Evolutionary conservation across 1,140 invertebrate species (phyloP).

Genomic region (Cotesia vestalis): DNA sequence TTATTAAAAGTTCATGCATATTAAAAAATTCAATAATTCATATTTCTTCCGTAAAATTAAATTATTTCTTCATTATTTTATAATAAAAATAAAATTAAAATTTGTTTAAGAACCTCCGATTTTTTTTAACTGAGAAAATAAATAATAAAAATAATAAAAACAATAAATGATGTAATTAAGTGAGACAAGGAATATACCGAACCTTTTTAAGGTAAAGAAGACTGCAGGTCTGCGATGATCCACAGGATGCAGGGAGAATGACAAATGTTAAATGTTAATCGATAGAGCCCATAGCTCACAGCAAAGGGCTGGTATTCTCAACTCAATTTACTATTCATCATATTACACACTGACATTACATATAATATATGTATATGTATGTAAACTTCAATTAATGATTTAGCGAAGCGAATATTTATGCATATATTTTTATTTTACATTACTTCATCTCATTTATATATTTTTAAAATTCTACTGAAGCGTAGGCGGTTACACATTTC

Average conservation of each 20-base stretch:
- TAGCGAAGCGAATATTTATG: no score
- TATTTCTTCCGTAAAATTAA: no score
- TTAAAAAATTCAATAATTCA: no score
- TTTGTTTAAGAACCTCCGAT: no score
- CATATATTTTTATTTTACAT: no score
- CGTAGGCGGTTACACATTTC: no score
- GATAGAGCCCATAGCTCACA: slow-evolving; percentile 59
- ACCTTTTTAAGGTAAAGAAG: slow-evolving; percentile 67
- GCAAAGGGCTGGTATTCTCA: slow-evolving; percentile 31
- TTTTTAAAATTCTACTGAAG: no score
- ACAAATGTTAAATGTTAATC: slow-evolving; percentile 49
- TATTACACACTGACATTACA: neutral
- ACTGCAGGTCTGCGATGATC: slow-evolving; percentile 70
- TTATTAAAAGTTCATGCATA: no score
- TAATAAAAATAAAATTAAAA: no score
- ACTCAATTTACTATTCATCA: slow-evolving; percentile 18
- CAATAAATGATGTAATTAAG: slow-evolving; percentile 29
- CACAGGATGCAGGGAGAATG: slow-evolving; percentile 61
- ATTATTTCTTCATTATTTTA: no score
- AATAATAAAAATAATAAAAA: slow-evolving; percentile 28
- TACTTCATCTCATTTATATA: no score
- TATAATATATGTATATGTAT: neutral
- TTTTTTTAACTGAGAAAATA: slow-evolving; percentile 14
- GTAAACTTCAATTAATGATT: no score
- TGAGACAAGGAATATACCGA: slow-evolving; percentile 54